Percentiles rank a stretch among this genome's conserved stretches.
phyloP scores from a whole-genome alignment of 2,888 invertebrate genomes.

The Trichacis sp. region DNA sequence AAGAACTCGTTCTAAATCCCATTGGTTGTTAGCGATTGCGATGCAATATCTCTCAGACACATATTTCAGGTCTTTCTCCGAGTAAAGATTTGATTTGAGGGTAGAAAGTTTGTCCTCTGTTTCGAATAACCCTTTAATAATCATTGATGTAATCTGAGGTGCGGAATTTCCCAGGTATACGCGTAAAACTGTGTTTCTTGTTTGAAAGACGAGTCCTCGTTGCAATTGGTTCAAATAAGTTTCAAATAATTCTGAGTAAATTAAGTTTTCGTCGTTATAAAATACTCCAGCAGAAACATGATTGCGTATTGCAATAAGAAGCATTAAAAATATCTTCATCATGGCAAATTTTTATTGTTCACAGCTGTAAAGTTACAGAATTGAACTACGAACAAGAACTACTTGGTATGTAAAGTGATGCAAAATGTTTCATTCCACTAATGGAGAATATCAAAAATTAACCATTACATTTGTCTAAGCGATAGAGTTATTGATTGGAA shows the following conservation, averaged over 20 bases:
- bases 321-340: no score
- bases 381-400: no score
- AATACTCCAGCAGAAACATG: no score
- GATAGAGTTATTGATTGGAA: no score
- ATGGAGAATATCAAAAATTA: no score
- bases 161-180: not conserved
- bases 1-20: slow-evolving; percentile 18
- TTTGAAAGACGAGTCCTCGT: not conserved
- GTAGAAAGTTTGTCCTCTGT: not conserved
- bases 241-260: not conserved
- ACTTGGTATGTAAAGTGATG: no score
- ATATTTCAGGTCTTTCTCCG: not conserved
- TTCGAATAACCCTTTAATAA: not conserved
- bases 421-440: no score
- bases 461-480: no score
- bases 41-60: slow-evolving; percentile 8
- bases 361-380: no score
- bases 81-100: not conserved
- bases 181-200: not conserved
- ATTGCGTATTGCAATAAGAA: no score
- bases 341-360: no score
- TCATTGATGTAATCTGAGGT: not conserved
- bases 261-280: not conserved
- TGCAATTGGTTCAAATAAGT: not conserved
- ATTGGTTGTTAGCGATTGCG: slow-evolving; percentile 22